A percentile compares a stretch with the other conserved stretches of the same genome.
These are phyloP conservation scores for Artibeus jamaicensis DNA, from an alignment of 2,797 vertebrate species.

Conservation along the genomic window DNA sequence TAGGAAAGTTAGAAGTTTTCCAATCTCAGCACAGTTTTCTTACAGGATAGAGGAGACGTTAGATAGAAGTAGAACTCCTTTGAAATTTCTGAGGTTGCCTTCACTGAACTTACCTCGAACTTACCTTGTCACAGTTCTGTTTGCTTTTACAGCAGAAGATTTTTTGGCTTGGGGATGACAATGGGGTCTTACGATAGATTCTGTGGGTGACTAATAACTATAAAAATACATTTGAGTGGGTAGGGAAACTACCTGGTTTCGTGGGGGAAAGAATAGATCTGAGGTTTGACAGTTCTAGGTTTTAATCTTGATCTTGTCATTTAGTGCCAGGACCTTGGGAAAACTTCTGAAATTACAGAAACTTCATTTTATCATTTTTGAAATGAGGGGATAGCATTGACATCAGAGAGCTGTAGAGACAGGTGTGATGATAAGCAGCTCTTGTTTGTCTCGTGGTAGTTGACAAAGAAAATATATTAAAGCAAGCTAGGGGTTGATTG, in stretches of 20 bases:
- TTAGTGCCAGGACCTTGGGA: background rate
- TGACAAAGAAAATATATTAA: background rate
- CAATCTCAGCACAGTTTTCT: background rate
- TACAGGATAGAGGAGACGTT: background rate
- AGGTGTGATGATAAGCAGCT: too few relatives aligned
- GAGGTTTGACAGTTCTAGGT: background rate
- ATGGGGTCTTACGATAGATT: background rate
- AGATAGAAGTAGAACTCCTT: background rate
- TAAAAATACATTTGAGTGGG: background rate
- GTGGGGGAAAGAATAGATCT: background rate
- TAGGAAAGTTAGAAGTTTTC: conserved; percentile 14
- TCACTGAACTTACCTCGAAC: background rate
- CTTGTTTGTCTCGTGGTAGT: background rate
- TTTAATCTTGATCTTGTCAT: background rate
- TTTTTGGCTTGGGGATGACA: background rate
- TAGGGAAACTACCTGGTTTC: background rate
- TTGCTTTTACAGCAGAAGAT: background rate
- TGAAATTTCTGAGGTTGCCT: background rate
- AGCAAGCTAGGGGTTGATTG: background rate
- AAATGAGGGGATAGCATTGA: background rate
- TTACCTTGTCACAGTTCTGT: background rate
- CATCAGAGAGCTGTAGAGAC: background rate
- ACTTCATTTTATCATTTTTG: background rate
- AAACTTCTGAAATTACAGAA: background rate
- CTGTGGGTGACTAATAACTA: background rate